Evolutionary conservation across 1,140 invertebrate species (phyloP), one percentile per base, ranked within the genome.

Genomic region (Centruroides vittatus): DNA sequence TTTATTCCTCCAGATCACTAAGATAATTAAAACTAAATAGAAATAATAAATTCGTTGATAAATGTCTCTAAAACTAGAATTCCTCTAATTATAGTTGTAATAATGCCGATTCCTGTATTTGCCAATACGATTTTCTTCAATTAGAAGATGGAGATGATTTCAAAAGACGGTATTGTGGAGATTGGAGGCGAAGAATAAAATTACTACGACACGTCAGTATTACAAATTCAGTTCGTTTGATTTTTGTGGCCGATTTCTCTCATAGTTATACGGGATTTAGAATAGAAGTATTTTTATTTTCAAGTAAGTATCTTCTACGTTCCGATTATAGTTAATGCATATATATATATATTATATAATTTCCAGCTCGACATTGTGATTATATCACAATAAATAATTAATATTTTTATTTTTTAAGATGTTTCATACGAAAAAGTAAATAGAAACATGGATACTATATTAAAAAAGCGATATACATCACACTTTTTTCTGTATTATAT

Each of bases 171-270:
- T 72, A 82, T 5, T 89, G 86, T 71, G 85, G 85, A 3, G 83
- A 88, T 69, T 86, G 84, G 82, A 84, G 80, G 64, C 76, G 79
- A 9, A 81, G 82, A 67, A 73, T 86, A 11, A 89, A 88, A 71
- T 74, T 87, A 12, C 73, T 87, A 4, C 78, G 83, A 3, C 60
- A 67, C 59, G 64, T 67, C 13, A 66, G 67, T 54, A 11, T 52
- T 3, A 64, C 59, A 2, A 69, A 70, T 41, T 69, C 71, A 13
- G 66, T 86, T 7, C 73, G 76, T n/a, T 70, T 88, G 51, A 75
- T 77, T 50, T 87, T 88, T 69, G 72, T 76, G 12, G 81, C 84
- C 0, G 86, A 89, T 71, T 84, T 84, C 67, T 85, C 84, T 1
- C 79, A 85, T 66, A 80, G 82, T 69, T 84, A 78, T 68, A 79